These are phyloP conservation scores for Vespertilio murinus DNA, from an alignment of 2,797 vertebrate species.

Conservation along the genomic window DNA sequence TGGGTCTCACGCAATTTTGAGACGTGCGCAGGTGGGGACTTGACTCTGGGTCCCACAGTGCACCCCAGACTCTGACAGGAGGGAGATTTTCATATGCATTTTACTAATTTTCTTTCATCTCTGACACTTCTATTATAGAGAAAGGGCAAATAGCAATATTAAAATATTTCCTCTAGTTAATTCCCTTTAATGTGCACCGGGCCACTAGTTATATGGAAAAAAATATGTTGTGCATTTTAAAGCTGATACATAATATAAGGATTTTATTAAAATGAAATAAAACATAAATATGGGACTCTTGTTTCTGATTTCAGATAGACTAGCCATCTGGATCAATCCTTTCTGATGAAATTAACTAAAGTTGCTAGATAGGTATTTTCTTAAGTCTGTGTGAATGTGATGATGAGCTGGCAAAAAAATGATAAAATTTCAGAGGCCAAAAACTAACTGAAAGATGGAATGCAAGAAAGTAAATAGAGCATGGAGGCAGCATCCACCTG, in stretches of 20 bases:
- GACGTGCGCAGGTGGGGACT: too few relatives aligned
- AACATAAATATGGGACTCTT: not conserved
- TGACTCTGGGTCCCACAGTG: too few relatives aligned
- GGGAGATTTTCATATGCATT: too few relatives aligned
- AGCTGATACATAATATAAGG: not conserved
- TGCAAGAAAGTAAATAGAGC: not conserved
- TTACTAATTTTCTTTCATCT: too few relatives aligned
- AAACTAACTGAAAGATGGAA: constrained; percentile 48
- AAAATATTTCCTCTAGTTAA: too few relatives aligned
- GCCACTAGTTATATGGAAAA: not conserved
- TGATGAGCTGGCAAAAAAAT: not conserved
- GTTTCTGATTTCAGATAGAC: not conserved
- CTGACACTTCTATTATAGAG: too few relatives aligned
- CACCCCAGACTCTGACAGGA: too few relatives aligned
- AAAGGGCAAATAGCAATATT: too few relatives aligned
- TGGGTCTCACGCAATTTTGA: too few relatives aligned
- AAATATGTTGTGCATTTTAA: not conserved
- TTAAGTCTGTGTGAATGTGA: not conserved
- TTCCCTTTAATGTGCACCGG: too few relatives aligned
- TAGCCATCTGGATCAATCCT: not conserved
- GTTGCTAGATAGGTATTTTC: not conserved
- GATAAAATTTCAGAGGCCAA: constrained; percentile 47
- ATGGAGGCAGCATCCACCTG: not conserved
- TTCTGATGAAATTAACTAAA: constrained; percentile 21
- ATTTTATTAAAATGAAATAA: not conserved